Conservation (phyloP, 2,888 invertebrate genomes). For the Andricus quercusramuli region DNA sequence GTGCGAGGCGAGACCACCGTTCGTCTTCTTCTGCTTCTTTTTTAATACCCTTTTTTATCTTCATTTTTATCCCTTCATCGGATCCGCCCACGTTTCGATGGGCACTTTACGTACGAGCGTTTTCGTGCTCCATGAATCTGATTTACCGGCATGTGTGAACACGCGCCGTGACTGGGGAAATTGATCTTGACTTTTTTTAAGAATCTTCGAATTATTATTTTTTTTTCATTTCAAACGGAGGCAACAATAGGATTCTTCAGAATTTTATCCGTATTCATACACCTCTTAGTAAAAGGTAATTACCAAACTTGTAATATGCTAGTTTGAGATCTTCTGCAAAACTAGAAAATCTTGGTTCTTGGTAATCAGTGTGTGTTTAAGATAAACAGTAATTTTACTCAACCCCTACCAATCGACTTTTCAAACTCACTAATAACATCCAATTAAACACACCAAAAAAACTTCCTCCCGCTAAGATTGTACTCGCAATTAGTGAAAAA, state of each 20-base stretch:
- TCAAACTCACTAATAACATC: constrained; percentile 35
- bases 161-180: constrained; percentile 5
- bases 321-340: too few species aligned
- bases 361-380: neutral
- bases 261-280: too few species aligned
- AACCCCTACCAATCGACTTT: constrained; percentile 21
- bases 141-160: constrained; percentile 19
- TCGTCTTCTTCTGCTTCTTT: constrained; percentile 41
- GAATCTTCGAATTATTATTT: neutral
- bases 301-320: too few species aligned
- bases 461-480: constrained; percentile 29
- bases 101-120: constrained; percentile 29
- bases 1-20: constrained; percentile 49
- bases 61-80: constrained; percentile 49
- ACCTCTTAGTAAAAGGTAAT: too few species aligned
- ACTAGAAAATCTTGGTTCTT: neutral
- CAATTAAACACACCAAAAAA: constrained; percentile 36
- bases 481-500: constrained; percentile 34
- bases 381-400: constrained; percentile 5
- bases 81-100: constrained; percentile 50
- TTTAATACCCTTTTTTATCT: constrained; percentile 47
- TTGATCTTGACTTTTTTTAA: neutral
- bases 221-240: neutral
- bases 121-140: constrained; percentile 19
- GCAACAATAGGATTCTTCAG: neutral